Percentiles rank a stretch among this genome's conserved stretches.
phyloP scores from a whole-genome alignment of 2,888 invertebrate species.

The Patella caerulea region DNA sequence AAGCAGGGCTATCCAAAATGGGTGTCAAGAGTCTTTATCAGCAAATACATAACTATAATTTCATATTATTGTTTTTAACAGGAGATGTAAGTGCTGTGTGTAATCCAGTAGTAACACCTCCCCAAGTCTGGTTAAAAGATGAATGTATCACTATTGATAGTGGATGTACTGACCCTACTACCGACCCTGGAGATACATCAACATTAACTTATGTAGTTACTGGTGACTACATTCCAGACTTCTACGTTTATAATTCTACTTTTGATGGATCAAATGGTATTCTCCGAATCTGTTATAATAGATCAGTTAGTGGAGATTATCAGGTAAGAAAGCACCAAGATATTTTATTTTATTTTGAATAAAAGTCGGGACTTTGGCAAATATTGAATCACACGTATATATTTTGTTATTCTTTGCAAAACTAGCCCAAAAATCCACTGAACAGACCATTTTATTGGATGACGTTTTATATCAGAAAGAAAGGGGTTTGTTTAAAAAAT shows the following conservation, averaged over 20 bases:
- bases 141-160: slow-evolving; percentile 1
- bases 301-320: slow-evolving; percentile 13
- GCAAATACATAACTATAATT: not conserved
- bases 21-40: too few relatives aligned
- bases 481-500: too few relatives aligned
- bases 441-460: too few relatives aligned
- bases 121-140: slow-evolving; percentile 19
- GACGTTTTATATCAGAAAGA: too few relatives aligned
- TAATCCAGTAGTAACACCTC: not conserved
- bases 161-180: slow-evolving; percentile 13
- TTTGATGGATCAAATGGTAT: not conserved
- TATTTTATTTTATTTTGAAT: too few relatives aligned
- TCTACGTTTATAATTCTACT: slow-evolving; percentile 1
- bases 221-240: slow-evolving; percentile 33
- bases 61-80: not conserved
- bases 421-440: too few relatives aligned
- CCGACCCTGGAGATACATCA: not conserved
- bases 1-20: too few relatives aligned
- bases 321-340: not conserved
- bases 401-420: too few relatives aligned
- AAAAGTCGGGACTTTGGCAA: too few relatives aligned
- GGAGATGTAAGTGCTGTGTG: slow-evolving; percentile 17
- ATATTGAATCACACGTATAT: too few relatives aligned
- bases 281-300: slow-evolving; percentile 8
- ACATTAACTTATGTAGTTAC: slow-evolving; percentile 26